Evolutionary conservation across 2,797 vertebrate species (phyloP).

Genomic region (Rhinogobio ventralis): DNA sequence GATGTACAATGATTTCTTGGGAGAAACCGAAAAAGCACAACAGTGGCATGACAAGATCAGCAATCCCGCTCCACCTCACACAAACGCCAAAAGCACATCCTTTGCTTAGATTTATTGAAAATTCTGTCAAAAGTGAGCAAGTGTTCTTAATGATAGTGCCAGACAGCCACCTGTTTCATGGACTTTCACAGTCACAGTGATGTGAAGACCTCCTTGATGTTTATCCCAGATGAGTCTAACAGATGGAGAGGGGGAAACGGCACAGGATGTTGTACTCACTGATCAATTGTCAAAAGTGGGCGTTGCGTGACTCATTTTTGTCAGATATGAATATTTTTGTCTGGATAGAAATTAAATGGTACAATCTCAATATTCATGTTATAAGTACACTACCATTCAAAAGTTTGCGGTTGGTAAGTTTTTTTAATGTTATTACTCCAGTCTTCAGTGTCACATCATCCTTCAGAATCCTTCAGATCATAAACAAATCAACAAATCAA

Average conservation of each 20-base stretch:
- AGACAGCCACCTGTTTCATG: conserved; percentile 52
- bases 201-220: conserved; percentile 40
- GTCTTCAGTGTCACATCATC: not conserved
- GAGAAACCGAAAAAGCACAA: conserved; percentile 31
- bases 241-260: conserved; percentile 28
- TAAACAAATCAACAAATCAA: no score
- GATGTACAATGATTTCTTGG: conserved; percentile 41
- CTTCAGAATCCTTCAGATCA: not conserved
- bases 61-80: not conserved
- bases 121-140: conserved; percentile 36
- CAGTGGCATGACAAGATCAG: not conserved
- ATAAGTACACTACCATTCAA: not conserved
- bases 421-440: not conserved
- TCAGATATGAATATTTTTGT: conserved; percentile 37
- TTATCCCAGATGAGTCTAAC: conserved; percentile 50
- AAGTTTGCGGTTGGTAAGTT: not conserved
- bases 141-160: conserved; percentile 34
- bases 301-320: conserved; percentile 22
- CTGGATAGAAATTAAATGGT: not conserved
- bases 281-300: conserved; percentile 54
- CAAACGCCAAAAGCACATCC: not conserved
- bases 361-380: not conserved
- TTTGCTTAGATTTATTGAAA: conserved; percentile 17
- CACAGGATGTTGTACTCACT: conserved; percentile 54
- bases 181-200: conserved; percentile 27